These are phyloP conservation scores for Bombus superbus DNA, from an alignment of 1,140 invertebrate genomes.

Conservation along the genomic window DNA sequence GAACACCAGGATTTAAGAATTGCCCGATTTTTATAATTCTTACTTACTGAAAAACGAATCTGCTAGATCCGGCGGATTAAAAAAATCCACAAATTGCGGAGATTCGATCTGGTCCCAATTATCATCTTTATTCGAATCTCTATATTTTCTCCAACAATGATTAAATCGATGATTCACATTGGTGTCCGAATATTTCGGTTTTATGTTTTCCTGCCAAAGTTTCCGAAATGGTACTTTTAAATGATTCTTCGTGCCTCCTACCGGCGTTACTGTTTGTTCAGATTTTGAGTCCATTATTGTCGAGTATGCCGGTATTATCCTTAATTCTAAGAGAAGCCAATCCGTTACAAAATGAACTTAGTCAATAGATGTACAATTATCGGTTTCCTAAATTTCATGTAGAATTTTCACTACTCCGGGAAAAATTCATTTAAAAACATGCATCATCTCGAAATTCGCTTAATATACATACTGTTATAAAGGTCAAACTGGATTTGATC, in stretches of 20 bases:
- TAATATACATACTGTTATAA: neutral
- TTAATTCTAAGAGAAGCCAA: neutral
- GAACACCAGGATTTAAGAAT: neutral
- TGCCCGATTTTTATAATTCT: neutral
- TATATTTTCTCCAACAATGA: neutral
- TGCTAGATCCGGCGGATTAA: neutral
- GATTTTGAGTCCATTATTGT: too few species aligned
- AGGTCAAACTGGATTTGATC: neutral
- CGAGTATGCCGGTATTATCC: neutral
- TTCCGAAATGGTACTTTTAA: constrained; percentile 8
- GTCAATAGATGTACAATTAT: neutral
- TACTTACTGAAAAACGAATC: constrained; percentile 63
- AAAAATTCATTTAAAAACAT: neutral
- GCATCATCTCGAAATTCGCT: neutral
- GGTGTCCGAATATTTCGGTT: neutral
- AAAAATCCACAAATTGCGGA: constrained; percentile 59
- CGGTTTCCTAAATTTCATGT: neutral
- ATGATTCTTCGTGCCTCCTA: neutral
- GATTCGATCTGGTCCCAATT: constrained; percentile 49
- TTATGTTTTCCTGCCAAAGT: constrained; percentile 13
- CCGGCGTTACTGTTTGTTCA: neutral
- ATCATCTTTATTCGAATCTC: neutral
- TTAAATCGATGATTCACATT: neutral
- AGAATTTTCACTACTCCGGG: neutral
- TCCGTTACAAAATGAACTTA: neutral